Base-by-base conservation (phyloP, 2,888 invertebrate genomes). In the Caenorhabditis zanzibari region DNA sequence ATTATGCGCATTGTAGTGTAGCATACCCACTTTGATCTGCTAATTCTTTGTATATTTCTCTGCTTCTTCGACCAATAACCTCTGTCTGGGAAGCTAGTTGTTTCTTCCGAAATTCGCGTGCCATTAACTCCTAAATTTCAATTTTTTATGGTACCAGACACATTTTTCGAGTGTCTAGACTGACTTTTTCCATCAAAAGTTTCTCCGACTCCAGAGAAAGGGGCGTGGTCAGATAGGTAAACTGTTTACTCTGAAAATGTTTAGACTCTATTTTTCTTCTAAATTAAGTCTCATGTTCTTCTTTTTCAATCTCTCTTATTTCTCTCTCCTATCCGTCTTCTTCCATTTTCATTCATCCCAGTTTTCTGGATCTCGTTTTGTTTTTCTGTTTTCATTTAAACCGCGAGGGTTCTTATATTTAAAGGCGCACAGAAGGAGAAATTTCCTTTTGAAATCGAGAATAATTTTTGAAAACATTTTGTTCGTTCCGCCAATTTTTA, bases 351-450 rank as follows among this genome's bases (percentile, higher is more conserved):
- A 52, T 38, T 28, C 41, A 22, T 59, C 35, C 54, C 4, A 2
- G 66, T 44, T 72, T 38, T 38, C 5, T 6, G 44, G 44, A 44
- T 28, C 47, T 38, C 59, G n/a, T 61, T 19, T 47, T 44, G 35
- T 63, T 71, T 71, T 49, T 49, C 47, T 59, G 58, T 44, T 72
- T 72, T 59, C 59, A 59, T 59, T 59, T 32, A 59, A 59, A 61
- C 44, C 44, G n/a, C 28, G 47, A 24, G n/a, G 66, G 66, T 49
- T 49, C 66, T 66, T 71, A 71, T 69, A 56, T 58, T 71, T 44
- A 22, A 72, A 71, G 28, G 56, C 54, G 56, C 32, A 38, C 14
- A 24, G 61, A 38, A 16, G 47, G 19, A n/a, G 47, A 47, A 49
- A 54, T 38, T 35, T 66, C 28, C 66, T 52, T 66, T 66, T 47